These are phyloP conservation scores for Sicus ferrugineus DNA, from an alignment of 2,888 invertebrate genomes.

Conservation along the genomic window DNA sequence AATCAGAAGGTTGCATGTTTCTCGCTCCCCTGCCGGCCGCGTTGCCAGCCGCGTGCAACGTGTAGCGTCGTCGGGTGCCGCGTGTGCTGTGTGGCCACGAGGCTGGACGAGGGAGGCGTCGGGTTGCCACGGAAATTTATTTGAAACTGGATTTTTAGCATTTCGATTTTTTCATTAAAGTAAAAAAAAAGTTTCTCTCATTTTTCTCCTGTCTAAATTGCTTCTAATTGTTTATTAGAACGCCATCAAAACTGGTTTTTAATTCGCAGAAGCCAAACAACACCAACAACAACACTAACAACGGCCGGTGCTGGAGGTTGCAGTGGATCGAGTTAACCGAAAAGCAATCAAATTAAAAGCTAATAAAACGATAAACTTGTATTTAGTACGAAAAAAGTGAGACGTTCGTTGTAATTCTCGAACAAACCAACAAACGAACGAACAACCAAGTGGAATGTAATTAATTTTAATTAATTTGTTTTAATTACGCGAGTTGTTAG, in stretches of 20 bases:
- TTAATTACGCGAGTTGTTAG: no score
- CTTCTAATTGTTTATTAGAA: slow-evolving; percentile 40
- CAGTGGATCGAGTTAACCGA: no score
- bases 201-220: slow-evolving; percentile 34
- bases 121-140: slow-evolving; percentile 1
- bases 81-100: background rate
- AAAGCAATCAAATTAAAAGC: background rate
- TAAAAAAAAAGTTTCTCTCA: background rate
- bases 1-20: slow-evolving; percentile 36
- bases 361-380: background rate
- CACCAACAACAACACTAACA: slow-evolving; percentile 4
- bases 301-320: no score
- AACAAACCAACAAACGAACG: background rate
- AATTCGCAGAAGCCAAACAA: slow-evolving; percentile 19
- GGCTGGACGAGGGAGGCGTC: background rate
- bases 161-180: slow-evolving; percentile 19
- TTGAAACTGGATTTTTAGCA: slow-evolving; percentile 41
- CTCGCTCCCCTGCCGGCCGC: slow-evolving; percentile 20
- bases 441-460: slow-evolving; percentile 13
- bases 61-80: background rate
- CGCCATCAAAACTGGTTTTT: slow-evolving; percentile 24
- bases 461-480: slow-evolving; percentile 19
- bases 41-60: background rate
- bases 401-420: no score
- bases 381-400: background rate